These are phyloP conservation scores for Lepetodrilus schrolli DNA, from an alignment of 2,888 invertebrate species.

Conservation along the genomic window DNA sequence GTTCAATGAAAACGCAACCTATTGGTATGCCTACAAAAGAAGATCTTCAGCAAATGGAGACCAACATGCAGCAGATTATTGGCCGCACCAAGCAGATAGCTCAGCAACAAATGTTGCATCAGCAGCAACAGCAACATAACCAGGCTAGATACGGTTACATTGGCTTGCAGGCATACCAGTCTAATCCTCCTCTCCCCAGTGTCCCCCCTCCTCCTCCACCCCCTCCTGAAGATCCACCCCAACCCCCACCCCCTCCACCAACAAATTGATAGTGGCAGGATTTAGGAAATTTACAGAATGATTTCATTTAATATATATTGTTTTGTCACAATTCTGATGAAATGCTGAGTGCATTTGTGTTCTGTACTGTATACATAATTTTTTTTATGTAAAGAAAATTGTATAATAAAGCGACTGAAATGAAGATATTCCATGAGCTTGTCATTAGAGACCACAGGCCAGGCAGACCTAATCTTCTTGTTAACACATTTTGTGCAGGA, in stretches of 20 bases:
- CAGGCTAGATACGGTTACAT: neutral
- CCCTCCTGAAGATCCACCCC: slow-evolving; percentile 38
- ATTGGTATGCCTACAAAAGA: slow-evolving; percentile 21
- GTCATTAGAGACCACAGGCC: too few relatives aligned
- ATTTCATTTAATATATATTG: slow-evolving; percentile 18
- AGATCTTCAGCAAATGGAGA: slow-evolving; percentile 30
- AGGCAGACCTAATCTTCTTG: too few relatives aligned
- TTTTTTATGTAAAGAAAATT: slow-evolving; percentile 27
- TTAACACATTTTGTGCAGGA: too few relatives aligned
- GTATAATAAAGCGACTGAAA: slow-evolving; percentile 24
- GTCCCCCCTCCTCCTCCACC: slow-evolving; percentile 43
- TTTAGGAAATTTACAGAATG: slow-evolving; percentile 6
- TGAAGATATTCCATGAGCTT: too few relatives aligned
- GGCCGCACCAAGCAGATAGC: slow-evolving; percentile 32
- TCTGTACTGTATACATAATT: slow-evolving; percentile 25
- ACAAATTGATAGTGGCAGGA: slow-evolving; percentile 9
- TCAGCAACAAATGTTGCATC: slow-evolving; percentile 23
- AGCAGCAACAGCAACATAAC: slow-evolving; percentile 28
- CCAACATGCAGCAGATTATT: slow-evolving; percentile 38
- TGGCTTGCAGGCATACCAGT: slow-evolving; percentile 20
- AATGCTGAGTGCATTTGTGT: slow-evolving; percentile 25
- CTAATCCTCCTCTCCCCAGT: slow-evolving; percentile 24
- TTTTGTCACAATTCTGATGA: slow-evolving; percentile 16
- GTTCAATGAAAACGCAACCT: neutral
- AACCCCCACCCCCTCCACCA: slow-evolving; percentile 49